A percentile compares a stretch with the other conserved stretches of the same genome.
Conservation (phyloP, 2,888 invertebrate genomes). For the Anoncus sp. region DNA sequence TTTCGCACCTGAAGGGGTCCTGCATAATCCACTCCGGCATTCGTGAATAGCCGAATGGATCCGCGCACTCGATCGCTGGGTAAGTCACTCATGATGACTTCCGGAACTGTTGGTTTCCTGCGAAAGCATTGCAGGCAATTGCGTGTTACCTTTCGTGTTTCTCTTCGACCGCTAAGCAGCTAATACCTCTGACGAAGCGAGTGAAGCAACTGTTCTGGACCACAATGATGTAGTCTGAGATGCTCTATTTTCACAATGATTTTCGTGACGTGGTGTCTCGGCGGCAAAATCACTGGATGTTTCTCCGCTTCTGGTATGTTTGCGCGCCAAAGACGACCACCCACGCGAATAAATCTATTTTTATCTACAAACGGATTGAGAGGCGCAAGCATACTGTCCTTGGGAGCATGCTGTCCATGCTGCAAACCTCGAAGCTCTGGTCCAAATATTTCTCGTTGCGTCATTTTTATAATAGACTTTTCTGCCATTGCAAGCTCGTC, state of each 20-base stretch:
- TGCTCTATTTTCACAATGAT: conserved; percentile 62
- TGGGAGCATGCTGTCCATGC: neutral
- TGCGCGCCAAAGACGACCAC: conserved; percentile 44
- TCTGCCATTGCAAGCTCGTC: conserved; percentile 36
- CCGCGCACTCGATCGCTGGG: conserved; percentile 71
- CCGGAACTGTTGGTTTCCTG: conserved; percentile 57
- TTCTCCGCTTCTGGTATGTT: conserved; percentile 26
- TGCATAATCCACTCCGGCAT: too few species aligned
- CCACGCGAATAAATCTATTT: conserved; percentile 46
- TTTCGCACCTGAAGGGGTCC: too few species aligned
- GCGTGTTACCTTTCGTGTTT: conserved; percentile 61
- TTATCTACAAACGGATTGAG: conserved; percentile 44
- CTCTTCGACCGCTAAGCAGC: conserved; percentile 70
- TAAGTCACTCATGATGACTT: conserved; percentile 76
- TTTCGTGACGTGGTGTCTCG: conserved; percentile 34
- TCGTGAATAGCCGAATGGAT: too few species aligned
- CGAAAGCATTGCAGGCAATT: conserved; percentile 74
- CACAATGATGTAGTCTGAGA: conserved; percentile 58
- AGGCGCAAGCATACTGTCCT: conserved; percentile 34
- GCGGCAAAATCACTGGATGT: conserved; percentile 44
- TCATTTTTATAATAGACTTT: conserved; percentile 30
- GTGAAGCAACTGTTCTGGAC: conserved; percentile 60
- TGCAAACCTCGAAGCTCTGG: conserved; percentile 34
- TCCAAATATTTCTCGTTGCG: conserved; percentile 32
- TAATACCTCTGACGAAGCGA: conserved; percentile 68